phyloP scores from a whole-genome alignment of 2,888 invertebrate genomes.

The Mechanitis mazaeus region DNA sequence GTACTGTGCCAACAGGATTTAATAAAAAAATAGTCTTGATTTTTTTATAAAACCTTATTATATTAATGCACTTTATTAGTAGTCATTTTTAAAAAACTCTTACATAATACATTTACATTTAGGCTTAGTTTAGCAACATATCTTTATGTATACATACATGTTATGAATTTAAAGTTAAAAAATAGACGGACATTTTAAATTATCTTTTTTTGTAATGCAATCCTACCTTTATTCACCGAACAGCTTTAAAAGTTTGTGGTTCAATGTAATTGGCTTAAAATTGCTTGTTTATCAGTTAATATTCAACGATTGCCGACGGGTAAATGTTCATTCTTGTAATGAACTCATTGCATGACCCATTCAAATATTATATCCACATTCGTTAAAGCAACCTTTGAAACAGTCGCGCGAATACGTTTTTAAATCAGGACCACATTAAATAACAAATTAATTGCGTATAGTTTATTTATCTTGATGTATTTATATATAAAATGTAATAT shows the following conservation, averaged over 20 bases:
- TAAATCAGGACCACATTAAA: conserved; percentile 24
- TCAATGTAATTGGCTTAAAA: conserved; percentile 44
- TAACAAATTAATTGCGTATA: background rate
- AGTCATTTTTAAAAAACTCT: background rate
- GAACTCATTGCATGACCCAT: conserved; percentile 47
- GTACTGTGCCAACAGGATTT: conserved; percentile 53
- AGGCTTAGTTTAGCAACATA: no score
- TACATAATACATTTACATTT: no score
- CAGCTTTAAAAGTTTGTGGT: conserved; percentile 1
- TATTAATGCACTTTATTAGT: background rate
- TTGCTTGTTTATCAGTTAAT: conserved; percentile 51
- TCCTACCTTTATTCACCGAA: background rate
- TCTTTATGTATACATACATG: no score
- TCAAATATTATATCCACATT: conserved; percentile 33
- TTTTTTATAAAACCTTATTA: no score
- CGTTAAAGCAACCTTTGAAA: conserved; percentile 29
- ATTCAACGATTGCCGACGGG: conserved; percentile 46
- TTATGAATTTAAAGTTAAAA: background rate
- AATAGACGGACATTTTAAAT: conserved; percentile 4
- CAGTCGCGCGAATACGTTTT: conserved; percentile 28
- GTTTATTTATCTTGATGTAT: no score
- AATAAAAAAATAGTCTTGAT: conserved; percentile 33
- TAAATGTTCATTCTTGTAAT: conserved; percentile 46
- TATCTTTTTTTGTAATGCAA: conserved; percentile 5
- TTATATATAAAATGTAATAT: no score